A percentile compares a stretch with the other conserved stretches of the same genome.
Conservation (phyloP, 1,140 invertebrate genomes). For the Drosophila micromelanica region DNA sequence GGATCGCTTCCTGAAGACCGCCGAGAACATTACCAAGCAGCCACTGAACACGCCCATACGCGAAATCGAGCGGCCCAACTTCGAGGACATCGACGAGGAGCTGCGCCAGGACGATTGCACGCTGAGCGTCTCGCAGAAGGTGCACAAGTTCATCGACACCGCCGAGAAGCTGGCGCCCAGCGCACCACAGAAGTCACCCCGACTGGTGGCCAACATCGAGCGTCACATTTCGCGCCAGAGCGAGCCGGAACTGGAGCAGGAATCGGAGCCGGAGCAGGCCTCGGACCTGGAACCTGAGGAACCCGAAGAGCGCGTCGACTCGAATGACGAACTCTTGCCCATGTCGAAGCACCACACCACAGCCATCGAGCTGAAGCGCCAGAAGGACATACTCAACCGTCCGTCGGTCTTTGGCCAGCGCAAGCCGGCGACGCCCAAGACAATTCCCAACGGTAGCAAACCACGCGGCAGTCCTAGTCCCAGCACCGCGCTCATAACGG, state of each 20-base stretch:
- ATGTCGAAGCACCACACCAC: slow-evolving; percentile 72
- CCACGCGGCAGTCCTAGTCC: slow-evolving; percentile 21
- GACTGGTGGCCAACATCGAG: slow-evolving; percentile 84
- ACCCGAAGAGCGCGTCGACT: slow-evolving; percentile 5
- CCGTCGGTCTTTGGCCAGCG: slow-evolving; percentile 83
- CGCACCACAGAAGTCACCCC: slow-evolving; percentile 77
- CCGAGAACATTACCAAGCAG: slow-evolving; percentile 86
- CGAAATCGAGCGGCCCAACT: slow-evolving; percentile 85
- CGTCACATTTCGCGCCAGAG: slow-evolving; percentile 84
- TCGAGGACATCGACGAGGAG: slow-evolving; percentile 86
- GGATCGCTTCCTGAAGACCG: slow-evolving; percentile 87
- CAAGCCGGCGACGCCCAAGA: slow-evolving; percentile 24
- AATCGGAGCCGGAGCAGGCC: slow-evolving; percentile 48
- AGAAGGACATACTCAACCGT: slow-evolving; percentile 85
- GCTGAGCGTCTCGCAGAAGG: slow-evolving; percentile 87
- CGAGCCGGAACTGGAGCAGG: slow-evolving; percentile 55
- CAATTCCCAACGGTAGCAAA: slow-evolving; percentile 5
- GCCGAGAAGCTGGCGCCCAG: slow-evolving; percentile 85
- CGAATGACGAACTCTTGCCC: slow-evolving; percentile 61
- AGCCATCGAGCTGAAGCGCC: slow-evolving; percentile 73
- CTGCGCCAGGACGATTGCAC: slow-evolving; percentile 86
- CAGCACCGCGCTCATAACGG: slow-evolving; percentile 49
- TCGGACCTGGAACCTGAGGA: slow-evolving; percentile 23
- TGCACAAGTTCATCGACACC: slow-evolving; percentile 87
- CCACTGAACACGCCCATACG: slow-evolving; percentile 77